These are phyloP conservation scores for Phaetusa simplex DNA, from an alignment of 2,113 vertebrate genomes.

Conservation along the genomic window DNA sequence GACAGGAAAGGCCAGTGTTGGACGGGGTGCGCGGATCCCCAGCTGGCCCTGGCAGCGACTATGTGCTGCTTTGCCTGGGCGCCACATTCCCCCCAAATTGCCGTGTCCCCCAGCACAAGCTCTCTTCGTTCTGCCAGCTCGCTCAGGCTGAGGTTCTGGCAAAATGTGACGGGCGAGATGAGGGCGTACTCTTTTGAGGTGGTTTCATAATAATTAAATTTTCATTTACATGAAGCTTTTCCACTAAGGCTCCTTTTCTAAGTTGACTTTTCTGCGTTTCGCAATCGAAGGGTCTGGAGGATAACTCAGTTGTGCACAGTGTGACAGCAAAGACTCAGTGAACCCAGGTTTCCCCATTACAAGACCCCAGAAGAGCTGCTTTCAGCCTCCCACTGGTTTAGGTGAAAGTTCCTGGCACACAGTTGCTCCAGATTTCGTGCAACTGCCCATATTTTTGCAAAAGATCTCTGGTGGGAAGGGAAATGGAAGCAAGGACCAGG, in stretches of 20 bases:
- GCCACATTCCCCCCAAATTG: not conserved
- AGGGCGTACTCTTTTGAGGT: not conserved
- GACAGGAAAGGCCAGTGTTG: not conserved
- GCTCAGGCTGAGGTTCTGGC: not conserved
- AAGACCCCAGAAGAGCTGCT: not conserved
- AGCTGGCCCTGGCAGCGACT: not conserved
- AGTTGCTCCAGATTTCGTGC: not conserved
- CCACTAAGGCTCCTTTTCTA: not conserved
- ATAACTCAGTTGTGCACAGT: not conserved
- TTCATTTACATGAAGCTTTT: constrained; percentile 20
- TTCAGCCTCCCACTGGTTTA: not conserved
- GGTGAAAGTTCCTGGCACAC: not conserved
- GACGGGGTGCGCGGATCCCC: accelerated
- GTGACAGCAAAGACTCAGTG: not conserved
- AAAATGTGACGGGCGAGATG: not conserved
- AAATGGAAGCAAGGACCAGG: not conserved
- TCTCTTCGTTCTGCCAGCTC: not conserved
- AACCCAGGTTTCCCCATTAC: not conserved
- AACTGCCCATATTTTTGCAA: not conserved
- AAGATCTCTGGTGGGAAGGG: not conserved
- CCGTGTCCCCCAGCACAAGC: not conserved
- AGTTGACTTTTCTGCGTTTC: accelerated
- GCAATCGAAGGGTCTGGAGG: not conserved
- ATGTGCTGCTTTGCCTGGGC: not conserved
- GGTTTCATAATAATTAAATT: not conserved